Conservation (phyloP, 2,888 invertebrate species). For the Scelioninae gen. 1 region DNA sequence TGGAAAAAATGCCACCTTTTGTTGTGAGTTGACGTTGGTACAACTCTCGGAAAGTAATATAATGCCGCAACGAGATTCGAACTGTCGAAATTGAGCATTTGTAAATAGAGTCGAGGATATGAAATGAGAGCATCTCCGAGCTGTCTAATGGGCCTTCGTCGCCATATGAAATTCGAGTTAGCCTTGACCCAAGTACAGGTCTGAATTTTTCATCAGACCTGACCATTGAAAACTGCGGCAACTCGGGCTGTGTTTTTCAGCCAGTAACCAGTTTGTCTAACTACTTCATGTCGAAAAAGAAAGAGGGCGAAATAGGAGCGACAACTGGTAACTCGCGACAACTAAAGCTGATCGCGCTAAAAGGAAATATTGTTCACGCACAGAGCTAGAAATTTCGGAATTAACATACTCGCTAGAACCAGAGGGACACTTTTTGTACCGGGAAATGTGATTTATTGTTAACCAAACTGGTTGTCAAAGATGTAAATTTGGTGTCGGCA, state of each 20-base stretch:
- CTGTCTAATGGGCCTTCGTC: constrained; percentile 53
- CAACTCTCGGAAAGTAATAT: constrained; percentile 47
- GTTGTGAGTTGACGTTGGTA: constrained; percentile 1
- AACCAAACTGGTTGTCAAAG: constrained; percentile 27
- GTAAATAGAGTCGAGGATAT: constrained; percentile 65
- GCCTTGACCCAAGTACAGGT: constrained; percentile 64
- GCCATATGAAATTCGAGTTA: constrained; percentile 66
- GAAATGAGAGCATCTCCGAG: constrained; percentile 54
- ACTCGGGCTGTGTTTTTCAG: constrained; percentile 22
- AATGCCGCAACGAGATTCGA: constrained; percentile 58
- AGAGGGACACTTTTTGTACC: constrained; percentile 41
- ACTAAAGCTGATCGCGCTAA: constrained; percentile 14
- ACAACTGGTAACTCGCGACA: constrained; percentile 30
- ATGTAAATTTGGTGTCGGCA: constrained; percentile 16
- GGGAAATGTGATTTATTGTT: constrained; percentile 44
- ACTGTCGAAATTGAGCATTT: constrained; percentile 59
- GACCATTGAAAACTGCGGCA: constrained; percentile 32
- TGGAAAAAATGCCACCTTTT: background rate
- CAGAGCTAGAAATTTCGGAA: constrained; percentile 14
- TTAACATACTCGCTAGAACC: constrained; percentile 56
- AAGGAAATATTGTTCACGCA: constrained; percentile 35
- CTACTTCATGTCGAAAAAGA: constrained; percentile 33
- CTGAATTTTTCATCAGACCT: constrained; percentile 59
- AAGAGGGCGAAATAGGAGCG: constrained; percentile 5
- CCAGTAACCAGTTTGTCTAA: constrained; percentile 46